These are phyloP conservation scores for Artemisiospiza belli DNA, from an alignment of 2,113 vertebrate species.

Conservation along the genomic window DNA sequence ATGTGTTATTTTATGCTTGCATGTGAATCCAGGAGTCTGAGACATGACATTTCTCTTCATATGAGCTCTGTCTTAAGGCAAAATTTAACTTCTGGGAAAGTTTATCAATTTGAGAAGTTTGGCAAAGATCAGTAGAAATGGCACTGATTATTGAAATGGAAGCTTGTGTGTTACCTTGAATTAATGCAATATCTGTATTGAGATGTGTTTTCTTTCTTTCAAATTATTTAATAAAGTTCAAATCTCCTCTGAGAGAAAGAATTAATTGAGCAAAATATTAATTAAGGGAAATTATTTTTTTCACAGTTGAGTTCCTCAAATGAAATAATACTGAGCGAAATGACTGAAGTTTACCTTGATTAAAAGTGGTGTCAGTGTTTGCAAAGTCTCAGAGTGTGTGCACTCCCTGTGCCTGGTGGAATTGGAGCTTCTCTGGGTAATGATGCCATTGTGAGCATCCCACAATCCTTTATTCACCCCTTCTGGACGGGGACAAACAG, in stretches of 20 bases:
- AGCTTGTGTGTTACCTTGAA: not conserved
- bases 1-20: slow-evolving; percentile 10
- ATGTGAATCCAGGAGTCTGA: not conserved
- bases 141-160: not conserved
- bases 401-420: accelerated
- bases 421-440: not conserved
- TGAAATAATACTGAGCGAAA: not conserved
- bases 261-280: slow-evolving; percentile 22
- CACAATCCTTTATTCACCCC: too few relatives aligned
- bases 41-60: slow-evolving; percentile 21
- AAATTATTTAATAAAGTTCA: not conserved
- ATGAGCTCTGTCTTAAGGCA: not conserved
- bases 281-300: slow-evolving; percentile 5
- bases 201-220: not conserved
- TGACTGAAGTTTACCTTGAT: not conserved
- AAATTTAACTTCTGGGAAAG: not conserved
- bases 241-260: slow-evolving; percentile 8
- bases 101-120: not conserved
- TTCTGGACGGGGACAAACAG: not conserved
- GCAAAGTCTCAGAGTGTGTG: not conserved
- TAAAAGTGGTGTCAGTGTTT: not conserved
- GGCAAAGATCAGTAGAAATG: not conserved
- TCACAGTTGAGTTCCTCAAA: not conserved
- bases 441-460: accelerated
- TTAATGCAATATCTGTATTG: not conserved